Conservation (phyloP, 1,140 invertebrate genomes). For the Tyrophagus putrescentiae region DNA sequence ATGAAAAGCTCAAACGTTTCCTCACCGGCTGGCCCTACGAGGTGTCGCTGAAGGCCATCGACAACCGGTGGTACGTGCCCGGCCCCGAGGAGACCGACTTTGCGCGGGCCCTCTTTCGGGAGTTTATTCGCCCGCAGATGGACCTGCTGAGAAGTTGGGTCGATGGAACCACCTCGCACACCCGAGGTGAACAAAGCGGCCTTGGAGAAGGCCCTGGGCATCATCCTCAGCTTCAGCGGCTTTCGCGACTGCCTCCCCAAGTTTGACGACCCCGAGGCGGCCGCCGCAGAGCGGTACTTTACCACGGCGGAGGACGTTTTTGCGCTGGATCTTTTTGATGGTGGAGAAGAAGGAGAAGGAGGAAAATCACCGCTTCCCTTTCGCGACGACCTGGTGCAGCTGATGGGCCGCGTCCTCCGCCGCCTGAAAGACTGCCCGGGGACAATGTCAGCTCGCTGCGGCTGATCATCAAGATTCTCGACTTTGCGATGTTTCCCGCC, state of each 20-base stretch:
- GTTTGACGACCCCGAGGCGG: slow-evolving; percentile 30
- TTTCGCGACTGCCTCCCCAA: slow-evolving; percentile 4
- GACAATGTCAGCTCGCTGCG: slow-evolving; percentile 59
- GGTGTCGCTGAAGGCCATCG: slow-evolving; percentile 46
- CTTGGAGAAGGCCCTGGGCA: slow-evolving; percentile 36
- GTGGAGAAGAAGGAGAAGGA: no score
- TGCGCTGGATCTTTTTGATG: not conserved
- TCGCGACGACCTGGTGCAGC: slow-evolving; percentile 39
- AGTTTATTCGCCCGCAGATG: slow-evolving; percentile 45
- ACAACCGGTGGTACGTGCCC: slow-evolving; percentile 62
- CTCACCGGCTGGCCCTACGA: slow-evolving; percentile 50
- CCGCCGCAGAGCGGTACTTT: slow-evolving; percentile 45
- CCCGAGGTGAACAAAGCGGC: slow-evolving; percentile 34
- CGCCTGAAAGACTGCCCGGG: slow-evolving; percentile 45
- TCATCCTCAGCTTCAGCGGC: slow-evolving; percentile 32
- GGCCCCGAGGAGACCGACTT: slow-evolving; percentile 48
- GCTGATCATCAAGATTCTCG: slow-evolving; percentile 47
- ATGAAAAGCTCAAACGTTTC: not conserved
- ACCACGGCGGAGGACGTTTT: slow-evolving; percentile 33
- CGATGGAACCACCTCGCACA: slow-evolving; percentile 1
- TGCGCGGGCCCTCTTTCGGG: slow-evolving; percentile 42
- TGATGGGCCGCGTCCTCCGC: slow-evolving; percentile 41
- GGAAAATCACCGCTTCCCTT: no score
- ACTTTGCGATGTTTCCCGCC: slow-evolving; percentile 42
- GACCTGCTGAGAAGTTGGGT: slow-evolving; percentile 38